Evolutionary conservation across 2,113 vertebrate species (phyloP).

Genomic region (Poicephalus meyeri): DNA sequence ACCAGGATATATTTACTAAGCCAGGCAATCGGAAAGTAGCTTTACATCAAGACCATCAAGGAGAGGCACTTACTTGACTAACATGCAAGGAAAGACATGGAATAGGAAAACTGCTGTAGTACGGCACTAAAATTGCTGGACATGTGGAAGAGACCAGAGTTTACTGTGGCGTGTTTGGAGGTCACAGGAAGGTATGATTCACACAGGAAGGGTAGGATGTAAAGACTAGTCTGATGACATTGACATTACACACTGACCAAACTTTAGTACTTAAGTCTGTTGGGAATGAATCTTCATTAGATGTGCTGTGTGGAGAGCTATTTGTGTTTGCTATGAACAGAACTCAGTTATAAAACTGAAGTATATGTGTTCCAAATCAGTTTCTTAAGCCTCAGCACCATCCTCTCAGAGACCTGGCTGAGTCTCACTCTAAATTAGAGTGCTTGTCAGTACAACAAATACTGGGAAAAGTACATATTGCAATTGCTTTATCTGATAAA

Average conservation of each 20-base stretch:
- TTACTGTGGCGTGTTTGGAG: not conserved
- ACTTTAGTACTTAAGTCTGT: not conserved
- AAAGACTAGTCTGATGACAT: not conserved
- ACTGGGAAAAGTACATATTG: not conserved
- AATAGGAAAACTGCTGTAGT: not conserved
- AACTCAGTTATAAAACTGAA: not conserved
- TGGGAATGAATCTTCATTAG: not conserved
- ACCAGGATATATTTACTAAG: not conserved
- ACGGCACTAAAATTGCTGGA: not conserved
- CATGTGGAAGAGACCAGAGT: not conserved
- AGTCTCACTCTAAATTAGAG: not conserved
- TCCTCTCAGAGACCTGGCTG: not conserved
- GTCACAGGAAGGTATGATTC: not conserved
- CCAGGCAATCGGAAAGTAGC: not conserved
- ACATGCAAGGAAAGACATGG: not conserved
- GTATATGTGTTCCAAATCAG: not conserved
- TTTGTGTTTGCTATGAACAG: not conserved
- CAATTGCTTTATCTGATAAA: not conserved
- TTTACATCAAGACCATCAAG: not conserved
- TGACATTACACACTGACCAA: not conserved
- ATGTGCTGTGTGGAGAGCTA: not conserved
- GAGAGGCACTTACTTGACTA: not conserved
- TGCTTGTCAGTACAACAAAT: not conserved
- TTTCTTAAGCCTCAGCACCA: not conserved
- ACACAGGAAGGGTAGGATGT: rapidly evolving